Conservation (phyloP, 2,797 vertebrate species). For the Poecilia velifera region DNA sequence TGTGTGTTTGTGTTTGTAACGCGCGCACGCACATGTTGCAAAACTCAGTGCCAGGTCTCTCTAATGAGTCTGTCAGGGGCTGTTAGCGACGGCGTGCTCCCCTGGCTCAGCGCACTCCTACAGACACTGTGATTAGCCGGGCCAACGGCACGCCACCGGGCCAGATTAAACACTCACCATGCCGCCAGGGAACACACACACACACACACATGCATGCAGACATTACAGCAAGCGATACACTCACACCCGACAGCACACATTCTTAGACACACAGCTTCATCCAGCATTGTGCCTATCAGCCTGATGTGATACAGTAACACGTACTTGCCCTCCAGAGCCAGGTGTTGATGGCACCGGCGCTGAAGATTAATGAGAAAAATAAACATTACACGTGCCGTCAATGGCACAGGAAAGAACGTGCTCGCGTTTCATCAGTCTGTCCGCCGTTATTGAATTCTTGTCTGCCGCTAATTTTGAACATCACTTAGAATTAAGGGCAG, state of each 20-base stretch:
- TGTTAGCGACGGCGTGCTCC: slow-evolving; percentile 80
- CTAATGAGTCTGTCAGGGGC: slow-evolving; percentile 84
- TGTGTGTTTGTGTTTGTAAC: slow-evolving; percentile 22
- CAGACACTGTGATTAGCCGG: slow-evolving; percentile 83
- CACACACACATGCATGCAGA: slow-evolving; percentile 29
- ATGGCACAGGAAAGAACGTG: slow-evolving; percentile 28
- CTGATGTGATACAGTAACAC: slow-evolving; percentile 72
- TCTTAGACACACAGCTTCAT: slow-evolving; percentile 65
- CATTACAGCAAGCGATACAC: slow-evolving; percentile 46
- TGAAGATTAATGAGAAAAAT: slow-evolving; percentile 59
- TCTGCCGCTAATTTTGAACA: slow-evolving; percentile 69
- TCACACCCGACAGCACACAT: slow-evolving; percentile 32
- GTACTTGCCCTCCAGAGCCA: slow-evolving; percentile 67
- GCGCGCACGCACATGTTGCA: slow-evolving; percentile 49
- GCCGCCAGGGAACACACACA: slow-evolving; percentile 73
- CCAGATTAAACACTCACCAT: slow-evolving; percentile 82
- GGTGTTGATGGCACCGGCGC: slow-evolving; percentile 56
- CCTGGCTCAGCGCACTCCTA: slow-evolving; percentile 75
- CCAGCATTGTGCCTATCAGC: slow-evolving; percentile 70
- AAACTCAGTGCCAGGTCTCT: slow-evolving; percentile 81
- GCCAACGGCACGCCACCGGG: slow-evolving; percentile 82
- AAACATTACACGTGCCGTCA: slow-evolving; percentile 54
- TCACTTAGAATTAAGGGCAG: slow-evolving; percentile 73
- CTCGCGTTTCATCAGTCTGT: slow-evolving; percentile 62
- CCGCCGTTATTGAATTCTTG: slow-evolving; percentile 61